phyloP scores from a whole-genome alignment of 2,888 invertebrate species.

The Tinea pellionella region DNA sequence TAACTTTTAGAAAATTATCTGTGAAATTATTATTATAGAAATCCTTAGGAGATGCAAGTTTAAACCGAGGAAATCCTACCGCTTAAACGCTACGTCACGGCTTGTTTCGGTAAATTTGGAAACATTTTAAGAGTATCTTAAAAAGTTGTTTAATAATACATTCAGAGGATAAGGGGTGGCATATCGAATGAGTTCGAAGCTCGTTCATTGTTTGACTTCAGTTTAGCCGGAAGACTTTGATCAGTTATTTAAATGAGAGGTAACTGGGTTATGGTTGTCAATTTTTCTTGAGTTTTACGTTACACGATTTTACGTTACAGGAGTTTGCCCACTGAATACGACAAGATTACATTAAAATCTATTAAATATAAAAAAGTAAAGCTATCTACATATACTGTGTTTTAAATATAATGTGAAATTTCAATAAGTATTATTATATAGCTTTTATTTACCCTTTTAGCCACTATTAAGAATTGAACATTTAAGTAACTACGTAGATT shows the following conservation, averaged over 20 bases:
- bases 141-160: slow-evolving; percentile 12
- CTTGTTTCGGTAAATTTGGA: neutral
- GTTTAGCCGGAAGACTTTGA: slow-evolving; percentile 39
- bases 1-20: neutral
- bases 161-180: slow-evolving; percentile 30
- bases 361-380: too few relatives aligned
- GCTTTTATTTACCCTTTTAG: too few relatives aligned
- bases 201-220: slow-evolving; percentile 44
- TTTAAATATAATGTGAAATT: too few relatives aligned
- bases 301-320: slow-evolving; percentile 26
- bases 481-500: too few relatives aligned
- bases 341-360: neutral
- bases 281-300: slow-evolving; percentile 43
- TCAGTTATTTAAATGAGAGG: slow-evolving; percentile 56
- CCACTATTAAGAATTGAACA: too few relatives aligned
- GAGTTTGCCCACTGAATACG: slow-evolving; percentile 15
- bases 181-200: slow-evolving; percentile 38
- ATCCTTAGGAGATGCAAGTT: neutral
- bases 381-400: too few relatives aligned
- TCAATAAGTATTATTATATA: too few relatives aligned
- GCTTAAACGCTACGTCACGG: neutral
- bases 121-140: slow-evolving; percentile 1
- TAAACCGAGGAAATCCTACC: neutral
- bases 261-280: slow-evolving; percentile 50
- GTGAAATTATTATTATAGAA: too few relatives aligned